These are phyloP conservation scores for Rhadina sibilatrix DNA, from an alignment of 2,113 vertebrate species.

Conservation along the genomic window DNA sequence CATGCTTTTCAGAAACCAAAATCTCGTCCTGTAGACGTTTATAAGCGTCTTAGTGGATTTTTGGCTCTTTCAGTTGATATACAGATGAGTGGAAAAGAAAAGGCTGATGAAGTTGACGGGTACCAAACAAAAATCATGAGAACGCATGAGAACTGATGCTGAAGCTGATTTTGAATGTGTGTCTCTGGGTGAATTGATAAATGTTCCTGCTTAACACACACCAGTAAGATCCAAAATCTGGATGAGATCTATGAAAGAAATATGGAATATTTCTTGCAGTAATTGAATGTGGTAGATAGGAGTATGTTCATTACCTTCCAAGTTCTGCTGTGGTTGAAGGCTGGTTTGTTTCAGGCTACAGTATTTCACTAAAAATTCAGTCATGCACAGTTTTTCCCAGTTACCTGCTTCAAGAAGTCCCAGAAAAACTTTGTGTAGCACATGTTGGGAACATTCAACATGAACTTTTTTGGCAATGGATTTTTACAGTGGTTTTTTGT, in stretches of 20 bases:
- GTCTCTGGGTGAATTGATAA: not conserved
- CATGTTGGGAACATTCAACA: rapidly evolving
- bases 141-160: not conserved
- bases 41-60: not conserved
- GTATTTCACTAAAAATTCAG: not conserved
- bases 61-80: not conserved
- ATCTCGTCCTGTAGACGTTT: not conserved
- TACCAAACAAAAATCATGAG: not conserved
- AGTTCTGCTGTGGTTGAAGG: not conserved
- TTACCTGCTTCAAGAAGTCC: not conserved
- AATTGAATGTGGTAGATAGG: not conserved
- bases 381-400: not conserved
- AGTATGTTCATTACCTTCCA: not conserved
- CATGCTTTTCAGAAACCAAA: not conserved
- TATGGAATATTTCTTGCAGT: not conserved
- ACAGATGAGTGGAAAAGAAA: not conserved
- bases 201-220: not conserved
- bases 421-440: not conserved
- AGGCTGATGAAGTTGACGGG: not conserved
- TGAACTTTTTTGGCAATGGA: not conserved
- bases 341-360: not conserved
- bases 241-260: not conserved
- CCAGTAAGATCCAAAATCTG: not conserved
- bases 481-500: not conserved
- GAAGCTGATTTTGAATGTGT: not conserved